phyloP scores from a whole-genome alignment of 2,888 invertebrate species.

The Ichneumon xanthorius region DNA sequence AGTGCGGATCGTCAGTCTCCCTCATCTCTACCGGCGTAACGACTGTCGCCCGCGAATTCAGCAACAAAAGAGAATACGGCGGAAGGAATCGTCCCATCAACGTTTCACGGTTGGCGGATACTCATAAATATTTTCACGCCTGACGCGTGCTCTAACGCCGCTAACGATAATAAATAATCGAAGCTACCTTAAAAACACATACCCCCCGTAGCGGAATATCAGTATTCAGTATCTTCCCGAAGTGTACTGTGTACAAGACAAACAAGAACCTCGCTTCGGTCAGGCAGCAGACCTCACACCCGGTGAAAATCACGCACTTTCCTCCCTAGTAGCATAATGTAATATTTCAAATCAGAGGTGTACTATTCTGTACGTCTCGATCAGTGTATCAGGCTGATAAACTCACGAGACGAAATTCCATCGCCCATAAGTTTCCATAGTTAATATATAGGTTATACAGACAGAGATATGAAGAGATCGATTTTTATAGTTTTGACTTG shows the following conservation, averaged over 20 bases:
- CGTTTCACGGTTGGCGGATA: conserved; percentile 43
- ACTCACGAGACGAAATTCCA: no score
- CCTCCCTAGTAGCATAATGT: no score
- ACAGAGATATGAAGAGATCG: background rate
- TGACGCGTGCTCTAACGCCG: conserved; percentile 2
- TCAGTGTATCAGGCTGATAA: no score
- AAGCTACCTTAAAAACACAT: background rate
- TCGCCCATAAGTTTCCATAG: no score
- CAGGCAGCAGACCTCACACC: no score
- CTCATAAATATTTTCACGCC: conserved; percentile 57
- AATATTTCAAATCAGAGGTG: no score
- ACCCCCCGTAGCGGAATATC: background rate
- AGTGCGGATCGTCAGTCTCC: background rate
- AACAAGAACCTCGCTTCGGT: no score
- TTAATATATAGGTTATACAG: no score
- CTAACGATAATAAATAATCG: conserved; percentile 56
- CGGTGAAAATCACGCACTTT: no score
- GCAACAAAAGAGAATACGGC: conserved; percentile 7
- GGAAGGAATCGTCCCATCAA: conserved; percentile 36
- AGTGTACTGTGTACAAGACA: background rate
- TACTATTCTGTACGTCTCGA: no score
- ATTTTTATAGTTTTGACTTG: background rate
- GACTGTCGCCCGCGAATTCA: conserved; percentile 40
- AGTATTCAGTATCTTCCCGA: background rate
- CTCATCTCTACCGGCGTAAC: conserved; percentile 22